Base-by-base conservation (phyloP, 2,888 invertebrate genomes). In the Tortricodes alternella region DNA sequence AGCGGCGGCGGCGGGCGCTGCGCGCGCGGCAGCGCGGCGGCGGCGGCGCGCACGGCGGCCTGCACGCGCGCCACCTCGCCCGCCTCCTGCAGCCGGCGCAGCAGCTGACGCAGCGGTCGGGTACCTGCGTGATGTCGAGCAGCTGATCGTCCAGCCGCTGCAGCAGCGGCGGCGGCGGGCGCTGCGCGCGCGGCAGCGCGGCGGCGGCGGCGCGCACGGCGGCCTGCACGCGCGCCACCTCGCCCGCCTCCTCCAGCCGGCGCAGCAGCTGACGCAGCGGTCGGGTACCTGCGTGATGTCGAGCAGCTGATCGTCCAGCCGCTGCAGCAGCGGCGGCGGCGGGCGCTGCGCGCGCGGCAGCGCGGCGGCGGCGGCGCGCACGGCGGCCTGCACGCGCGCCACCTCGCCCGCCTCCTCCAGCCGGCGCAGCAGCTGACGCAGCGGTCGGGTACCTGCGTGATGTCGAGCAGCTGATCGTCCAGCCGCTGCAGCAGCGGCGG, bases 191-290 rank as follows among this genome's bases (percentile, higher is more conserved):
- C 62, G 80, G 80, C 67, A 79, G 74, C 27, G 81, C 86, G 72
- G 61, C 70, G 52, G 74, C 78, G 55, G 80, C 80, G 59, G 89
- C 73, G 23, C 90, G 89, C 62, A 97, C 92, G 8, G 93, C 93
- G 67, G 95, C 94, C 79, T 97, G 97, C 58, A 97, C 95, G 67
- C 95, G 93, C 15, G 96, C 96, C 62, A 98, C 97, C 89, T 98
- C 98, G 76, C 95, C 94, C 82, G 97, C 97, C 84, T 99, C 99
- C 83, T 98, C 97, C 46, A 98, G 86, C 72, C 98, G 96, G 65
- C 96, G 95, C 53, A 98, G 89, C 73, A 97, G 94, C 57, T 96
- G n/a, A n/a, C n/a, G n/a, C n/a, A n/a, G n/a, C n/a, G 13, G 11
- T 16, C 7, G 11, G 8, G 71, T 58, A 95, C 95, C 89, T 96